Base-by-base conservation (phyloP, 2,888 invertebrate genomes). In the Trimorus sp. region DNA sequence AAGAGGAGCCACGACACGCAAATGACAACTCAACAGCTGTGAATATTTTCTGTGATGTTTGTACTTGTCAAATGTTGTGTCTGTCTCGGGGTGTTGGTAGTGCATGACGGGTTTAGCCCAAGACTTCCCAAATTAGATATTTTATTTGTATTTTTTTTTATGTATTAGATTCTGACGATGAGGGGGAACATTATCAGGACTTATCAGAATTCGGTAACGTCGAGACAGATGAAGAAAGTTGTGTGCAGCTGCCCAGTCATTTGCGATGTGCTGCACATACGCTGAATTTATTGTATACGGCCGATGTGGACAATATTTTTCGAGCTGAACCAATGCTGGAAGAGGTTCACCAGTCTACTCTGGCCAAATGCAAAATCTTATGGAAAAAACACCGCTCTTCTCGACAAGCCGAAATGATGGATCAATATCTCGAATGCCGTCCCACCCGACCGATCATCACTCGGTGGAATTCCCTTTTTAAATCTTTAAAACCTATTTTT, bases 181-280 rank as follows among this genome's bases (percentile, higher is more conserved):
- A 45, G 45, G 45, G 45, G 45, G 45, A 45, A 9, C 9, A 45
- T 45, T 26, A 26, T 26, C 26, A 26, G 26, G 26, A 26, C 26
- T 26, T 26, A 45, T 26, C 45, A 45, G 45, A 9, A 11, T 45
- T 45, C 26, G 26, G 26, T 45, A 45, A 45, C 12, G 45, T 11
- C 45, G 45, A 45, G 12, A 12, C 45, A 45, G 45, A 45, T 45
- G 45, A 26, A 26, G 26, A 26, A 26, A 26, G 11, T 45, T 45
- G 11, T 12, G 45, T 45, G 45, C 11, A 11, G 45, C 45, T 45
- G 45, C 45, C 45, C 11, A 12, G 42, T 16, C 60, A 60, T 45
- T 11, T 60, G 9, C 42, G 42, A 14, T 60, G 60, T 14, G 7
- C 60, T 15, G 45, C 45, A 15, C 60, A 60, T 42, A 60, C 60